Conservation (phyloP, 2,113 vertebrate species). For the Pampusana beccarii region DNA sequence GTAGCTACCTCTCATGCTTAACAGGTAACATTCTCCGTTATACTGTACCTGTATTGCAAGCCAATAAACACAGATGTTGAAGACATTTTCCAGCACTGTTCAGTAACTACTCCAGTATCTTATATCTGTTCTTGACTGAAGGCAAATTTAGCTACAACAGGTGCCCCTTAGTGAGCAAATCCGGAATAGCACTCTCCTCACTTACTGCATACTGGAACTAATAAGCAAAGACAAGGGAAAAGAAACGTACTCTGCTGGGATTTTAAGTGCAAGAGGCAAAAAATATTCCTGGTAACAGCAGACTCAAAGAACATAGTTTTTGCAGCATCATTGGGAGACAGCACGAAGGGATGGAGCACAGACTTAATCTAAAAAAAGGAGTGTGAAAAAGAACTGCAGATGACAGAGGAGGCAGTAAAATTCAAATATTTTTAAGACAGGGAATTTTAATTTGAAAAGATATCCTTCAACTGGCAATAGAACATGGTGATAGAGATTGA, state of each 20-base stretch:
- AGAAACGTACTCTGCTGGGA: neutral
- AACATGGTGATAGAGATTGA: neutral
- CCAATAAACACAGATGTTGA: neutral
- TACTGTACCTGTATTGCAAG: neutral
- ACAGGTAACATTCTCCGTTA: neutral
- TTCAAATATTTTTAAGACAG: neutral
- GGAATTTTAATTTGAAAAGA: neutral
- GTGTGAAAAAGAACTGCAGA: neutral
- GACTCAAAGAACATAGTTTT: neutral
- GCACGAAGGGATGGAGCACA: neutral
- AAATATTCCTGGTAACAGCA: neutral
- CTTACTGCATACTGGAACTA: neutral
- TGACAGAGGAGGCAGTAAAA: neutral
- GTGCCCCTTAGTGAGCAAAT: constrained; percentile 62
- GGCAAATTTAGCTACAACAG: neutral
- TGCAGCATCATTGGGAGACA: neutral
- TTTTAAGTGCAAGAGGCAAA: neutral
- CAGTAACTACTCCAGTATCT: neutral
- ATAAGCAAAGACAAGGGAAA: neutral
- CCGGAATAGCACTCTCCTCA: constrained; percentile 38
- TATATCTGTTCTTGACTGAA: neutral
- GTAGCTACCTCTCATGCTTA: neutral
- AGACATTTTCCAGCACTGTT: neutral
- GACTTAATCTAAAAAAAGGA: neutral
- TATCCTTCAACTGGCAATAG: neutral